These are phyloP conservation scores for Tetropium fuscum DNA, from an alignment of 2,888 invertebrate genomes.

Conservation along the genomic window DNA sequence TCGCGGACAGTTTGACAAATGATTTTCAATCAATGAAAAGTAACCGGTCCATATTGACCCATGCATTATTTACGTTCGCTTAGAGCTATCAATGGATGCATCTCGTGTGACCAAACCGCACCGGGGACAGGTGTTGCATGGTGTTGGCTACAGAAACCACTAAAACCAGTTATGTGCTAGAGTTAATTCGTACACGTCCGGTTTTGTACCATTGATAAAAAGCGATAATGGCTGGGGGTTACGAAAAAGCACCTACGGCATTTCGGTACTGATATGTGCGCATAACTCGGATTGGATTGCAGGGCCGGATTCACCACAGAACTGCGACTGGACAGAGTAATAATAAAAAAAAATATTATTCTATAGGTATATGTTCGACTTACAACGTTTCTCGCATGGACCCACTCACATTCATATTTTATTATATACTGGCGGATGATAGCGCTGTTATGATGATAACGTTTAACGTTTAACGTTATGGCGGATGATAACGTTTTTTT, in stretches of 20 bases:
- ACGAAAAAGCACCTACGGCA: slow-evolving; percentile 5
- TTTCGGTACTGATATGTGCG: no score
- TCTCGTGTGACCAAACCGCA: neutral
- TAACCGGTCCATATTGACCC: slow-evolving; percentile 6
- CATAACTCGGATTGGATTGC: no score
- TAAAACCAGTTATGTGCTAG: slow-evolving; percentile 34
- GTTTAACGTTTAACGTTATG: no score
- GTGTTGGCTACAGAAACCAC: slow-evolving; percentile 27
- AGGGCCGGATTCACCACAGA: no score
- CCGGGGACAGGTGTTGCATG: slow-evolving; percentile 12
- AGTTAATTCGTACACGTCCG: slow-evolving; percentile 30
- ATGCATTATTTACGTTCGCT: slow-evolving; percentile 10
- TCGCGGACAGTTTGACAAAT: slow-evolving; percentile 33
- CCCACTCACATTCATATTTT: no score
- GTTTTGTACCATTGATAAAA: slow-evolving; percentile 34
- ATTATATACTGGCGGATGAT: no score
- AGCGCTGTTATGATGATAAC: no score
- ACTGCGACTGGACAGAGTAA: no score
- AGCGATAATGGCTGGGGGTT: slow-evolving; percentile 10
- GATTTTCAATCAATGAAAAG: slow-evolving; percentile 27
- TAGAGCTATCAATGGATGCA: slow-evolving; percentile 5
- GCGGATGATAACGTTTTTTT: no score
- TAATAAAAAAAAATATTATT: no score
- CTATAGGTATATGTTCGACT: no score
- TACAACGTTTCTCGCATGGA: no score